phyloP scores from a whole-genome alignment of 2,113 vertebrate genomes.

The Craseonycteris thonglongyai region DNA sequence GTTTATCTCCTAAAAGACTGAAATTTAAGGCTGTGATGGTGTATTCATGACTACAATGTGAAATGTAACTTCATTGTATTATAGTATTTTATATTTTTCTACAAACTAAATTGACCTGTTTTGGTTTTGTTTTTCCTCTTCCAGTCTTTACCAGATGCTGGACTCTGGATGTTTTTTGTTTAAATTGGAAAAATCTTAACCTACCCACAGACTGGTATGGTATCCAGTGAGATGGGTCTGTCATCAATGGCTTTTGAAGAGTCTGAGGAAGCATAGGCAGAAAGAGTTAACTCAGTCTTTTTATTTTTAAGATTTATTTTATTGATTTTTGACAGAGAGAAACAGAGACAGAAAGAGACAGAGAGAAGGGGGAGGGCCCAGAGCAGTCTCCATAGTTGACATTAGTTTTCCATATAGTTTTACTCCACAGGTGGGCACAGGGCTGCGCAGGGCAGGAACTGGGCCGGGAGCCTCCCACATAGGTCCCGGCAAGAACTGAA shows the following conservation, averaged over 20 bases:
- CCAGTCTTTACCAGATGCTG: background rate
- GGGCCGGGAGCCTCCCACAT: too few relatives aligned
- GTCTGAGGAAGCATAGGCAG: background rate
- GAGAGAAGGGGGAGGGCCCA: too few relatives aligned
- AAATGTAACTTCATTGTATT: background rate
- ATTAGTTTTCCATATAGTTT: too few relatives aligned
- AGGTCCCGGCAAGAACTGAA: too few relatives aligned
- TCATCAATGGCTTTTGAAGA: background rate
- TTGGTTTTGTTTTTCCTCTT: slow-evolving; percentile 44
- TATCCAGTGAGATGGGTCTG: background rate
- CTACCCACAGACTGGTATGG: background rate
- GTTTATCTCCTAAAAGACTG: background rate
- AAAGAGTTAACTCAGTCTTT: background rate
- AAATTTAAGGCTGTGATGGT: background rate
- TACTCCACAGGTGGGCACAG: too few relatives aligned
- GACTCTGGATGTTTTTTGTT: slow-evolving; percentile 33
- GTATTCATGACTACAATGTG: background rate
- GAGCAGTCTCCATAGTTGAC: too few relatives aligned
- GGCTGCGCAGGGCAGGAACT: too few relatives aligned
- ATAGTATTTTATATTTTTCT: background rate
- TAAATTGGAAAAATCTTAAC: slow-evolving; percentile 13
- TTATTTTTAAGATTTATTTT: too few relatives aligned
- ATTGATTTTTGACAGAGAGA: too few relatives aligned
- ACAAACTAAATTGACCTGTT: slow-evolving; percentile 1
- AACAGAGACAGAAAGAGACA: too few relatives aligned